Evolutionary conservation across 2,797 vertebrate species (phyloP).

Genomic region (Avahi laniger): DNA sequence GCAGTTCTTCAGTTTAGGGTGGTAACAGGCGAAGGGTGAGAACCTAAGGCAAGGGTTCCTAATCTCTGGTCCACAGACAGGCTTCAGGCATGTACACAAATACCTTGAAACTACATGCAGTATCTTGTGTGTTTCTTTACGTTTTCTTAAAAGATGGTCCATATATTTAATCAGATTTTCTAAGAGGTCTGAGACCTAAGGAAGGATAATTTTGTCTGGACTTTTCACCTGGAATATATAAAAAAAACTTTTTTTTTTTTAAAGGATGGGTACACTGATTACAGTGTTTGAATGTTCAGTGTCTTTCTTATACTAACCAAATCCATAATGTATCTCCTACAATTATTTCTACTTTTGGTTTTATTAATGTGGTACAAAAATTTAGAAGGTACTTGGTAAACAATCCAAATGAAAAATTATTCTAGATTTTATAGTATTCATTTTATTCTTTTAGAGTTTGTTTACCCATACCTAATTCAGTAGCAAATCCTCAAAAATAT

Average conservation of each 20-base stretch:
- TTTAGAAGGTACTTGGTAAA: neutral
- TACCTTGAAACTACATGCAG: neutral
- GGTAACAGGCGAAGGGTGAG: neutral
- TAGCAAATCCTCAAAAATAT: neutral
- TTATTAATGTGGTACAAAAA: neutral
- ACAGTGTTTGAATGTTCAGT: neutral
- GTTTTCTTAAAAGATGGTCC: neutral
- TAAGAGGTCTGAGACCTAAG: neutral
- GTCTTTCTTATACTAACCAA: neutral
- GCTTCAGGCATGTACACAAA: neutral
- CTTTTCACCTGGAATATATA: neutral
- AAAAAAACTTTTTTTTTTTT: neutral
- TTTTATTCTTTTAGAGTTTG: neutral
- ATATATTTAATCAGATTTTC: neutral
- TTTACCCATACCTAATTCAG: neutral
- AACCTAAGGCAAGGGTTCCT: neutral
- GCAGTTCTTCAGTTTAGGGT: neutral
- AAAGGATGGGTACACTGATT: neutral
- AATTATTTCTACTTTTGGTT: conserved; percentile 20
- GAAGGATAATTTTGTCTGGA: neutral
- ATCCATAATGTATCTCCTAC: neutral
- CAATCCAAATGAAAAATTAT: neutral
- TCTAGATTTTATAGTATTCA: neutral
- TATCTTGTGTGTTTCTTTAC: neutral
- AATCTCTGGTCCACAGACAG: accelerated